phyloP scores from a whole-genome alignment of 2,797 vertebrate genomes.

The Knipowitschia caucasica region DNA sequence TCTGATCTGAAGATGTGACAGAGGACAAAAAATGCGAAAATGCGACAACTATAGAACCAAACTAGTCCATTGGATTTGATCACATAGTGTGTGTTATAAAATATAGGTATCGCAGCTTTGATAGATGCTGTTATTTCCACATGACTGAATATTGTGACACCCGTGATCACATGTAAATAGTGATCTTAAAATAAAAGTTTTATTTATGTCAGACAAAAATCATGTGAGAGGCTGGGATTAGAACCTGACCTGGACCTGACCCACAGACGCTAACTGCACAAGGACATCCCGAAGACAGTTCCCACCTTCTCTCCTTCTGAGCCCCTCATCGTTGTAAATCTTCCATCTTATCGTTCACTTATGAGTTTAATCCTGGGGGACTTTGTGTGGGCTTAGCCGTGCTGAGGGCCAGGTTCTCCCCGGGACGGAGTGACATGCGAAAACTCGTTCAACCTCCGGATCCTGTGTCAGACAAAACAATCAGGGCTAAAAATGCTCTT shows the following conservation, averaged over 20 bases:
- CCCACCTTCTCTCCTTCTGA: slow-evolving; percentile 20
- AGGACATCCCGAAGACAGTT: slow-evolving; percentile 31
- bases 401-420: slow-evolving; percentile 55
- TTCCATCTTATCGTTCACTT: slow-evolving; percentile 49
- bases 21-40: too few species aligned
- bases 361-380: slow-evolving; percentile 54
- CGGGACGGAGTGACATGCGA: slow-evolving; percentile 63
- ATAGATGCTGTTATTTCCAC: too few species aligned
- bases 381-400: slow-evolving; percentile 45
- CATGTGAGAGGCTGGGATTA: neutral
- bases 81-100: too few species aligned
- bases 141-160: too few species aligned
- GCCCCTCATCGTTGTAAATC: slow-evolving; percentile 41
- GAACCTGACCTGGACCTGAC: neutral
- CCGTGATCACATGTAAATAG: too few species aligned
- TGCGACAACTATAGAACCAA: too few species aligned
- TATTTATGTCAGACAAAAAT: too few species aligned
- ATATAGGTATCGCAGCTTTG: too few species aligned
- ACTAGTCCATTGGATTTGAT: too few species aligned
- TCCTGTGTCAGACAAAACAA: slow-evolving; percentile 78
- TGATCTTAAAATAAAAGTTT: too few species aligned
- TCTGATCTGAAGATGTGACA: too few species aligned
- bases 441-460: slow-evolving; percentile 71
- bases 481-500: slow-evolving; percentile 79
- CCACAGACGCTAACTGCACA: slow-evolving; percentile 6